Conservation (phyloP, 2,797 vertebrate species). For the Trachops cirrhosus region DNA sequence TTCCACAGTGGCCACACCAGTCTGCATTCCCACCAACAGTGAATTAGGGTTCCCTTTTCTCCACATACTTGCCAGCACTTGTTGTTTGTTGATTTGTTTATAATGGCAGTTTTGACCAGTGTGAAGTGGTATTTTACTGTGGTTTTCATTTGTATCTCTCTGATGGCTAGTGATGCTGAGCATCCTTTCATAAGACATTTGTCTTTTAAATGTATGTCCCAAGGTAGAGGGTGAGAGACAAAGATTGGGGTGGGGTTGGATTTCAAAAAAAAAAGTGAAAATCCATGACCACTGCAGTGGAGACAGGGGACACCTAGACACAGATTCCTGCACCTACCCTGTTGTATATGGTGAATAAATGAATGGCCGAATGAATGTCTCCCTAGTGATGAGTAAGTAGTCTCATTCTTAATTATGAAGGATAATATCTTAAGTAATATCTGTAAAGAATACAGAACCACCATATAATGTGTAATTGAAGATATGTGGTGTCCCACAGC, state of each 20-base stretch:
- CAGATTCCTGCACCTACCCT: neutral
- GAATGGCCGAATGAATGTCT: neutral
- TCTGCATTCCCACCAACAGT: no score
- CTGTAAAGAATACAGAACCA: neutral
- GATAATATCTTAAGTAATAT: neutral
- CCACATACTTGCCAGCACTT: no score
- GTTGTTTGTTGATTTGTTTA: no score
- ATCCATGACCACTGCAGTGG: neutral
- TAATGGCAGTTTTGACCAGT: no score
- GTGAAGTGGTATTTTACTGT: no score
- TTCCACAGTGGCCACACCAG: no score
- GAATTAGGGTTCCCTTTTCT: no score
- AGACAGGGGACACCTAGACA: neutral
- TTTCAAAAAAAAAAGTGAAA: conserved; percentile 18
- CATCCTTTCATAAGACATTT: neutral
- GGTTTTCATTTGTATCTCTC: no score
- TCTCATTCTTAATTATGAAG: conserved; percentile 12
- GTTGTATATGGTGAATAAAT: neutral
- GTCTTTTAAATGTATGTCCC: neutral
- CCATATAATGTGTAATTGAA: neutral
- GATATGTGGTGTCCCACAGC: neutral
- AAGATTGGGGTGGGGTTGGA: neutral
- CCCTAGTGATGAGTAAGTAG: neutral
- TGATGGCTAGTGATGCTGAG: no score
- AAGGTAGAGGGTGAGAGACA: neutral